Conservation (phyloP, 1,140 invertebrate genomes). For the Nasonia vitripennis region DNA sequence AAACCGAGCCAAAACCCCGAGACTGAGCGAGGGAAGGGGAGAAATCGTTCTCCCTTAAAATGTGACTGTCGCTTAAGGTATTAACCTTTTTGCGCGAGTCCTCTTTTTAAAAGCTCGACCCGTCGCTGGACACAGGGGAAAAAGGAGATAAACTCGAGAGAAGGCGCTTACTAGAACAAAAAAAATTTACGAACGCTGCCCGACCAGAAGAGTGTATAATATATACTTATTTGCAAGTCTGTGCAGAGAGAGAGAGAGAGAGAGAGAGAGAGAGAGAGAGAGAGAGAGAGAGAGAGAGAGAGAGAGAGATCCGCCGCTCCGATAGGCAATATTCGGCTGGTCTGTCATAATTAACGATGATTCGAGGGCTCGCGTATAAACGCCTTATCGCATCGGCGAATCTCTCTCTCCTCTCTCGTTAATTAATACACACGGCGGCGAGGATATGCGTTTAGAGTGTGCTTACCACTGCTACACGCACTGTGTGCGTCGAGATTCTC, state of each 20-base stretch:
- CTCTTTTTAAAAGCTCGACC: background rate
- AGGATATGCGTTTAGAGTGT: too few relatives aligned
- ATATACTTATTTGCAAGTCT: background rate
- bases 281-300: background rate
- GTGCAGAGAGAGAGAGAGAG: background rate
- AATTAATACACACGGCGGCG: background rate
- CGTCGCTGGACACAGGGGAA: background rate
- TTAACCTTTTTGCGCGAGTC: slow-evolving; percentile 3
- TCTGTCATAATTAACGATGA: background rate
- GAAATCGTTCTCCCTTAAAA: background rate
- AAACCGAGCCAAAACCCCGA: background rate
- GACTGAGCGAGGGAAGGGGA: background rate
- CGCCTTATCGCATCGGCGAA: background rate
- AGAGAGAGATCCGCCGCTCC: background rate
- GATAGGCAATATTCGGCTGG: background rate
- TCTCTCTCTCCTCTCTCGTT: background rate
- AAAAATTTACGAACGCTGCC: background rate
- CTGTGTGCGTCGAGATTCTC: background rate
- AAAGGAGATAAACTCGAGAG: background rate
- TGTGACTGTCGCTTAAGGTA: background rate
- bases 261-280: background rate
- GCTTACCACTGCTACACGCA: background rate
- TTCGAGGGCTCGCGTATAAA: background rate
- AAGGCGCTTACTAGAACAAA: background rate
- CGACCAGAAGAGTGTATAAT: background rate